Evolutionary conservation across 2,113 vertebrate species (phyloP), one percentile per base, ranked within the genome.

Genomic region (Phyllostomus hastatus): DNA sequence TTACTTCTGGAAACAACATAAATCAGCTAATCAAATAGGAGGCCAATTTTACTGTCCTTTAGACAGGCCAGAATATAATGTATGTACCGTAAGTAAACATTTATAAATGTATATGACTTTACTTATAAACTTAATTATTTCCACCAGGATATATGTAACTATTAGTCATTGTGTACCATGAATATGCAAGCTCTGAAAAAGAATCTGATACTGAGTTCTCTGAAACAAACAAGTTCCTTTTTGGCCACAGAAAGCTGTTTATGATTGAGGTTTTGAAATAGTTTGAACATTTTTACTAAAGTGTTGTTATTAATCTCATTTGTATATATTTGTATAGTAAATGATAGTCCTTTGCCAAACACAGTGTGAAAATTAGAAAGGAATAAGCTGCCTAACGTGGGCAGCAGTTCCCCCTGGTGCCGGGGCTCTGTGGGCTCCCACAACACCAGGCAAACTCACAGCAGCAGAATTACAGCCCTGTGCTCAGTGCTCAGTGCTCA

Each of bases 41-140:
- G 43, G 82, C 67, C 81, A 57, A 7, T 91, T 96, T 97, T 93
- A 75, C 50, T 95, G 14, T 54, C 46, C 48, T 95, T 93, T 81
- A 90, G 61, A 46, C 10, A 88, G 69, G 70, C 11, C 52, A 87
- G 48, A 97, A 69, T 26, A 7, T 97, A 89, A 86, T 88, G 10
- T 92, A 9, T 81, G 6, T 82, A 35, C 86, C 28, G 50, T 80
- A 94, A 92, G 81, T 80, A 94, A 92, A 85, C 54, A 82, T 20
- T 61, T 41, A 88, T 97, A 78, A 64, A 46, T 94, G 82, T 94
- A 80, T 38, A 46, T 94, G 78, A 61, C 72, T 95, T 91, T 43
- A 93, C 93, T 94, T 94, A 80, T 35, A 95, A 85, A 73, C 35
- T 90, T 52, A 92, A 70, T 96, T 84, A 81, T 94, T 88, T 96